Base-by-base conservation (phyloP, 2,888 invertebrate species). In the Cerastoderma edule region DNA sequence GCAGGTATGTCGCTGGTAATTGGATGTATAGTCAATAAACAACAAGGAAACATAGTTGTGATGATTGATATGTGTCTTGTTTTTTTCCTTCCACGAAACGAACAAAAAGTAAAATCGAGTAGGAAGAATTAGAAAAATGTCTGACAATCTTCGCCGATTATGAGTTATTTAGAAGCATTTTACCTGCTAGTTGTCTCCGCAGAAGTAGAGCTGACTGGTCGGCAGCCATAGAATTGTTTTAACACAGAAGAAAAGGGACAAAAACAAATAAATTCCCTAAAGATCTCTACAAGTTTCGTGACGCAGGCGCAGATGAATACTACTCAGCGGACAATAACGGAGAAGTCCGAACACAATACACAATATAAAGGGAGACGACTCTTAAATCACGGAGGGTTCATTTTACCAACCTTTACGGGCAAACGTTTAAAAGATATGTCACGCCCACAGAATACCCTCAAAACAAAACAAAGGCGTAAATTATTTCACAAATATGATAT, bases 121-220 rank as follows among this genome's bases (percentile, higher is more conserved):
- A n/a, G n/a, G n/a, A n/a, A n/a, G n/a, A n/a, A n/a, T n/a, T n/a
- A n/a, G n/a, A n/a, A n/a, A n/a, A n/a, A n/a, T n/a, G n/a, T n/a
- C n/a, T n/a, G n/a, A n/a, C n/a, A n/a, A n/a, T n/a, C n/a, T n/a
- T n/a, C n/a, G n/a, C n/a, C n/a, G n/a, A n/a, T n/a, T n/a, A n/a
- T n/a, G n/a, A n/a, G n/a, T n/a, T n/a, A n/a, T n/a, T n/a, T n/a
- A n/a, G n/a, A 10, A 5, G 19, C 16, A 19, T 32, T 44, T 80
- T 75, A 90, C 89, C 89, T 76, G 84, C 85, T 16, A 91, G 83
- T 70, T 90, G 90, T 84, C 83, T 87, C 60, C 83, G 83, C 56
- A 90, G 86, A 68, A 91, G 83, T 50, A 90, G 85, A 53, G 89
- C 83, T 50, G 89, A 87, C 72, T 87, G 88, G 66, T 89, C 88